Percentiles rank a stretch among this genome's conserved stretches.
phyloP scores from a whole-genome alignment of 2,113 vertebrate genomes.

The Orthonyx spaldingii region DNA sequence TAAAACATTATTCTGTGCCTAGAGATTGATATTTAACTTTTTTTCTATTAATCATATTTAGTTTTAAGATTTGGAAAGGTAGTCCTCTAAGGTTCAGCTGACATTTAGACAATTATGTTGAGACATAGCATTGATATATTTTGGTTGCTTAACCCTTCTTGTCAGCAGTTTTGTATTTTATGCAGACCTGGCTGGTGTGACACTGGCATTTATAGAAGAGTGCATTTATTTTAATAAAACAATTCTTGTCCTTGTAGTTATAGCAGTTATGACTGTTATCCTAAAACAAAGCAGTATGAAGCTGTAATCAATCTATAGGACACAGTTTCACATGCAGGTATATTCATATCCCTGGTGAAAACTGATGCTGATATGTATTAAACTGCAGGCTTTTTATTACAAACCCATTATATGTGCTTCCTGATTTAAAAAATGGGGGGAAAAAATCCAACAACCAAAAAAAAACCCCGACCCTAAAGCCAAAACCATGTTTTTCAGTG shows the following conservation, averaged over 20 bases:
- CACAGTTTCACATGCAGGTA: not conserved
- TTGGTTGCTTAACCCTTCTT: slow-evolving; percentile 53
- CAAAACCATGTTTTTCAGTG: not conserved
- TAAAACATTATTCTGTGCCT: slow-evolving; percentile 26
- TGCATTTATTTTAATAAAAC: slow-evolving; percentile 5
- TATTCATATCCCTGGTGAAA: not conserved
- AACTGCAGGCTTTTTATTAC: not conserved
- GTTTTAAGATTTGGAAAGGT: slow-evolving; percentile 56
- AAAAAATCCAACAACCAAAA: not conserved
- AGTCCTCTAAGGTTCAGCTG: slow-evolving; percentile 56
- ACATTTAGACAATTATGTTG: slow-evolving; percentile 64
- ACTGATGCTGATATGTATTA: not conserved
- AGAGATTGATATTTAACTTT: slow-evolving; percentile 62
- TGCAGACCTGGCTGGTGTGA: slow-evolving; percentile 13
- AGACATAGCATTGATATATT: slow-evolving; percentile 47
- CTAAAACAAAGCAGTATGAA: not conserved
- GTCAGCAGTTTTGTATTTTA: slow-evolving; percentile 56
- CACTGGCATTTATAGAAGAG: slow-evolving; percentile 23
- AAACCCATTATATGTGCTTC: not conserved
- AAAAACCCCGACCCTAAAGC: not conserved
- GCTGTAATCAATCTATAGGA: not conserved
- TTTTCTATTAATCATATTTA: slow-evolving; percentile 52
- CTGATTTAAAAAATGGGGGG: not conserved
- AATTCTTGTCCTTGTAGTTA: not conserved
- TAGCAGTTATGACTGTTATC: not conserved